These are phyloP conservation scores for Threskiornis aethiopicus DNA, from an alignment of 2,797 vertebrate genomes.

Conservation along the genomic window DNA sequence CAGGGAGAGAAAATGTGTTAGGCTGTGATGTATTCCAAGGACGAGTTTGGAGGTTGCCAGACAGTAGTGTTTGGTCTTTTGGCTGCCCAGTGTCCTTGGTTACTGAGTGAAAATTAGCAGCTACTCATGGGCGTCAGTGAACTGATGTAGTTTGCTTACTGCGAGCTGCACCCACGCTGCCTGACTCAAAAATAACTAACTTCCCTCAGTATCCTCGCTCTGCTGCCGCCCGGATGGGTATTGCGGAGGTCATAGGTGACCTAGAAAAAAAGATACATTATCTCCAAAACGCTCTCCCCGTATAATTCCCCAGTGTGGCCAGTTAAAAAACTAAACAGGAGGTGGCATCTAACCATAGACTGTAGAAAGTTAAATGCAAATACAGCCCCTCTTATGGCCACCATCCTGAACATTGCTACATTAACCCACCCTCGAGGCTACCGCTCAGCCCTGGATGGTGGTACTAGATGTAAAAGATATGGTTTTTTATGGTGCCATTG, in stretches of 20 bases:
- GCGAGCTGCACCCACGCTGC: neutral
- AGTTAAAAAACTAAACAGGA: neutral
- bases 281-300: neutral
- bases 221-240: neutral
- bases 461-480: no score
- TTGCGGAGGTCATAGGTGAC: neutral
- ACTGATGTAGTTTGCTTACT: neutral
- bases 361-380: neutral
- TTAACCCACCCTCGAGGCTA: neutral
- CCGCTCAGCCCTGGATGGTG: neutral
- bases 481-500: neutral
- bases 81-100: neutral
- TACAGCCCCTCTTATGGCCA: accelerated
- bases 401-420: neutral
- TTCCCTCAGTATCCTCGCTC: neutral
- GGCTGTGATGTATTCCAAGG: neutral
- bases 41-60: neutral
- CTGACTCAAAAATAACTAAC: neutral
- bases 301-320: neutral
- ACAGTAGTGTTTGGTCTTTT: neutral
- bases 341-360: neutral
- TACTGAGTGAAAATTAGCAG: neutral
- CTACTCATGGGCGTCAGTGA: neutral
- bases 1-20: neutral
- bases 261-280: neutral